Conservation (phyloP, 2,888 invertebrate genomes). For the Cactoblastis cactorum region DNA sequence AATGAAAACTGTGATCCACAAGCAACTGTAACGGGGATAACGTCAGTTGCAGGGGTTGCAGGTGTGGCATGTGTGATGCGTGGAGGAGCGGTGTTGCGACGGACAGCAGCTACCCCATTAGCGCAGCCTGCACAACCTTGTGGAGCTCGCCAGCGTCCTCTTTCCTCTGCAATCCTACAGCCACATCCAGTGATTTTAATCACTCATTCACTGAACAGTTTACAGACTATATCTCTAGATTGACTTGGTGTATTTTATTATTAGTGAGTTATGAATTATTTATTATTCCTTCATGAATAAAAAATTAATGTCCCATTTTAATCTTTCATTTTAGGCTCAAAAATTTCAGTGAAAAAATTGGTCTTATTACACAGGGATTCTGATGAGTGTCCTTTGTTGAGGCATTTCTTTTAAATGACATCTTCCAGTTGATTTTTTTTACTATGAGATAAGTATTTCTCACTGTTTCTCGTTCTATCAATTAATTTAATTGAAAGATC, state of each 20-base stretch:
- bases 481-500: neutral
- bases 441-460: neutral
- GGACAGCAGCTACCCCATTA: slow-evolving; percentile 63
- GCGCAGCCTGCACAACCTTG: slow-evolving; percentile 62
- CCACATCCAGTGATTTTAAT: slow-evolving; percentile 69
- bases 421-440: neutral
- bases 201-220: slow-evolving; percentile 62
- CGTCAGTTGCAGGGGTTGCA: slow-evolving; percentile 52
- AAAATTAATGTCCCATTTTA: slow-evolving; percentile 47
- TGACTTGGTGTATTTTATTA: slow-evolving; percentile 54
- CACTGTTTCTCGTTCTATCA: neutral
- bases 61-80: slow-evolving; percentile 29
- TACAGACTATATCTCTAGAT: slow-evolving; percentile 74
- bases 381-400: neutral
- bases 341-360: slow-evolving; percentile 7
- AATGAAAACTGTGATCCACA: slow-evolving; percentile 71
- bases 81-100: slow-evolving; percentile 45
- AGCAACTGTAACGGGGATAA: slow-evolving; percentile 59
- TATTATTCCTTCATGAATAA: slow-evolving; percentile 61
- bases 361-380: slow-evolving; percentile 3
- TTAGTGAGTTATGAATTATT: slow-evolving; percentile 62
- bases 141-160: slow-evolving; percentile 65
- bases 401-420: neutral
- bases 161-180: slow-evolving; percentile 54
- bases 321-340: slow-evolving; percentile 35